phyloP scores from a whole-genome alignment of 1,140 invertebrate genomes.

The Gonioctena quinquepunctata region DNA sequence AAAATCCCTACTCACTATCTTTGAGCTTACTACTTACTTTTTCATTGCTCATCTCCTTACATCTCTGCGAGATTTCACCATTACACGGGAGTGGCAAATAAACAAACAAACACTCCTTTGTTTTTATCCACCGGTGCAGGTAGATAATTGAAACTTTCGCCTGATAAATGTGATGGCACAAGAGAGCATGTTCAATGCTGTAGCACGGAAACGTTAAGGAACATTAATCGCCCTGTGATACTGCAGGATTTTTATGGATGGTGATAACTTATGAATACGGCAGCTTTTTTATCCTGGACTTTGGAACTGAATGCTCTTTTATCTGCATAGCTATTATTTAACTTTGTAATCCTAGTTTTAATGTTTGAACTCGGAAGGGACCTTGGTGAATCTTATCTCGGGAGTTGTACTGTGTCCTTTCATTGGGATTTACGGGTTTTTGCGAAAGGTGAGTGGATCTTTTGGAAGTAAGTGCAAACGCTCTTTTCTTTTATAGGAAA shows the following conservation, averaged over 20 bases:
- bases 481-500: too few species aligned
- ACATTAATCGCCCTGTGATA: slow-evolving; percentile 46
- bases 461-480: too few species aligned
- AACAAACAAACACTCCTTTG: slow-evolving; percentile 2
- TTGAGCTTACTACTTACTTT: too few species aligned
- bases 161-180: slow-evolving; percentile 34
- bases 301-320: slow-evolving; percentile 23
- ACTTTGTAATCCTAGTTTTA: slow-evolving; percentile 17
- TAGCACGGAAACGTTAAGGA: slow-evolving; percentile 46
- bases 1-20: too few species aligned
- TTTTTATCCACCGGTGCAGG: not conserved
- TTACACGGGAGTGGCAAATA: not conserved
- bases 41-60: too few species aligned
- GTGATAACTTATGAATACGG: slow-evolving; percentile 39
- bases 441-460: not conserved
- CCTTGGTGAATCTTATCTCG: not conserved
- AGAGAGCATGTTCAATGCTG: slow-evolving; percentile 40
- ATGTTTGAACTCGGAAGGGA: slow-evolving; percentile 9
- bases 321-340: slow-evolving; percentile 25
- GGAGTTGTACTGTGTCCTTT: not conserved
- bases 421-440: not conserved
- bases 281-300: slow-evolving; percentile 17
- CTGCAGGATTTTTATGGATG: slow-evolving; percentile 37
- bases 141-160: slow-evolving; percentile 35
- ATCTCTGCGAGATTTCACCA: too few species aligned